Percentiles rank a stretch among this genome's conserved stretches.
These are phyloP conservation scores for Calyptommatus sinebrachiatus DNA, from an alignment of 2,113 vertebrate genomes.

Conservation along the genomic window DNA sequence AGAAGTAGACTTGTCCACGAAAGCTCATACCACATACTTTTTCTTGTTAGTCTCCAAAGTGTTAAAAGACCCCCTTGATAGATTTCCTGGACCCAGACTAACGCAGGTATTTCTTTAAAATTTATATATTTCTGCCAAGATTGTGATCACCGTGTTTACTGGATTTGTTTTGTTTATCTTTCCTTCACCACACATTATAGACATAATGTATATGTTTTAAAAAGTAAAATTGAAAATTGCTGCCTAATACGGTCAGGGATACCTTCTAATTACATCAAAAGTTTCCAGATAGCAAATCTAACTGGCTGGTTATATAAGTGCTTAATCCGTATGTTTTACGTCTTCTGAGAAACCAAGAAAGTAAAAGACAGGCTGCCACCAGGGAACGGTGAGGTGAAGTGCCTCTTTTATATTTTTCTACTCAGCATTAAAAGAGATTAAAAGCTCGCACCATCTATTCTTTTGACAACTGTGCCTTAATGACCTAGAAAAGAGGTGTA, in stretches of 20 bases:
- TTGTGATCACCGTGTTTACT: too few relatives aligned
- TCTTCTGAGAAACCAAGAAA: background rate
- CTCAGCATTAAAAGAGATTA: slow-evolving; percentile 54
- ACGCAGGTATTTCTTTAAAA: too few relatives aligned
- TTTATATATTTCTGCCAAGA: background rate
- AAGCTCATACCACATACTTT: too few relatives aligned
- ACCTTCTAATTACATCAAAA: background rate
- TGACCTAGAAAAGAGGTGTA: slow-evolving; percentile 57
- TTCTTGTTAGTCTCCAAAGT: too few relatives aligned
- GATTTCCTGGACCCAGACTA: too few relatives aligned
- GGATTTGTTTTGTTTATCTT: background rate
- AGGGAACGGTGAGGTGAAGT: slow-evolving; percentile 19
- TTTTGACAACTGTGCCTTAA: slow-evolving; percentile 54
- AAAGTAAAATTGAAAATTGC: background rate
- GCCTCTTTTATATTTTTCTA: slow-evolving; percentile 41
- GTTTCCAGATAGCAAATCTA: background rate
- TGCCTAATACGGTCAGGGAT: background rate
- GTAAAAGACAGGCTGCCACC: slow-evolving; percentile 38
- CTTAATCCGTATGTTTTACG: background rate
- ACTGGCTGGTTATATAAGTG: background rate
- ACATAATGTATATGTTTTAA: background rate
- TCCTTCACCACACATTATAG: background rate
- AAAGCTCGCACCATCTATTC: slow-evolving; percentile 50
- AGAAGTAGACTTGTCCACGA: too few relatives aligned
- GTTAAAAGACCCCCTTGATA: too few relatives aligned